Evolutionary conservation across 2,888 invertebrate species (phyloP).

Genomic region (Auanema freiburgensis): DNA sequence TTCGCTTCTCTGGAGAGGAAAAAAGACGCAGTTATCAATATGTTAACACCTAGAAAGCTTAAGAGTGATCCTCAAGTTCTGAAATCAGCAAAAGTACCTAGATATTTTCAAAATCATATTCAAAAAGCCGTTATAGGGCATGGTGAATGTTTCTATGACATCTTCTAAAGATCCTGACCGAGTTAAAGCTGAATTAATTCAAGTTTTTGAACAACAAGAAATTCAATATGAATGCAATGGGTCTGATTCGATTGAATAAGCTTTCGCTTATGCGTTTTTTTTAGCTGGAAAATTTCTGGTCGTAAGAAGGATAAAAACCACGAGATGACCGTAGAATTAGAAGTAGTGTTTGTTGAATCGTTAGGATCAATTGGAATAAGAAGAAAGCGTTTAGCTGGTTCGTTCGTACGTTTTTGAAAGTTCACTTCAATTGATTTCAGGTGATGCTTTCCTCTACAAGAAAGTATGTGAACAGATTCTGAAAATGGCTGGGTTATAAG

Average conservation of each 20-base stretch:
- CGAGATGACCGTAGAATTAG: conserved; percentile 75
- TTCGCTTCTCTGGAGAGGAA: conserved; percentile 76
- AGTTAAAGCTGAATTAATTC: conserved; percentile 72
- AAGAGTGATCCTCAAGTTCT: conserved; percentile 45
- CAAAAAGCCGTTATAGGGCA: conserved; percentile 67
- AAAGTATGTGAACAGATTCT: conserved; percentile 77
- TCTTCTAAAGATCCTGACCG: conserved; percentile 73
- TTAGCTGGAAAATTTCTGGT: conserved; percentile 74
- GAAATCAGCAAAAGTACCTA: conserved; percentile 38
- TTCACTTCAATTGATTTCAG: conserved; percentile 59
- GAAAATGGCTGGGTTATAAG: conserved; percentile 45
- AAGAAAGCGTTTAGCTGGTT: conserved; percentile 21
- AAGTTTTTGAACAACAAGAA: conserved; percentile 68
- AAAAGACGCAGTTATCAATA: conserved; percentile 73
- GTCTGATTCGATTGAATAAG: conserved; percentile 25
- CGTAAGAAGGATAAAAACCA: conserved; percentile 70
- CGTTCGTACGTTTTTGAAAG: not conserved
- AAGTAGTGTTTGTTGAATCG: conserved; percentile 69
- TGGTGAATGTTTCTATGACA: conserved; percentile 77
- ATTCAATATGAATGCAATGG: conserved; percentile 49
- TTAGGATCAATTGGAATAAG: conserved; percentile 56
- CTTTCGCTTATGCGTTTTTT: not conserved
- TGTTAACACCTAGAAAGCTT: conserved; percentile 73
- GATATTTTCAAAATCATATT: not conserved
- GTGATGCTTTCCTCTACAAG: conserved; percentile 81